Conservation (phyloP, 2,113 vertebrate species). For the Caranx ignobilis region DNA sequence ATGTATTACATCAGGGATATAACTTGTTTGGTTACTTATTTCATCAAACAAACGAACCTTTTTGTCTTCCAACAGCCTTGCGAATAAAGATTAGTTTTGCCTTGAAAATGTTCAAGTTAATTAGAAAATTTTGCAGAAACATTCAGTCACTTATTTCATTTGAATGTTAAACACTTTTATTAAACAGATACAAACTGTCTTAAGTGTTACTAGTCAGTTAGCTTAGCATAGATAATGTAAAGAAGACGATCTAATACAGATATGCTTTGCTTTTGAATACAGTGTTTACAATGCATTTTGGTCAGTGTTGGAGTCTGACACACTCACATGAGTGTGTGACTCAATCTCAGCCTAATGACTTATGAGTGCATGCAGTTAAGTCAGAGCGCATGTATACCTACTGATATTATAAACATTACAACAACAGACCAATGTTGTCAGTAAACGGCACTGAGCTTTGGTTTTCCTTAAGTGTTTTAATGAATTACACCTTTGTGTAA, state of each 20-base stretch:
- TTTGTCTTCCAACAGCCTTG: background rate
- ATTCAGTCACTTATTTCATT: background rate
- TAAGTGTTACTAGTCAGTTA: background rate
- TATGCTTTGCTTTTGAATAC: background rate
- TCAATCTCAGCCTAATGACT: background rate
- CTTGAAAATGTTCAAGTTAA: background rate
- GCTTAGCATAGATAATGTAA: background rate
- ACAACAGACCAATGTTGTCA: too few relatives aligned
- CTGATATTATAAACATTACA: background rate
- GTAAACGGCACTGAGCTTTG: background rate
- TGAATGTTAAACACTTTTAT: background rate
- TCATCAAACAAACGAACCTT: background rate
- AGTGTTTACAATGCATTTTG: background rate
- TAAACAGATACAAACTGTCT: background rate
- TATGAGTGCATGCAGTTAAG: background rate
- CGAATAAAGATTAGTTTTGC: background rate
- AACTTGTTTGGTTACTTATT: background rate
- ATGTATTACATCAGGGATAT: background rate
- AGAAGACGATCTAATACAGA: background rate
- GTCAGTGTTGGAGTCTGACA: too few relatives aligned
- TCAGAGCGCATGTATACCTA: background rate
- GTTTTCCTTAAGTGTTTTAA: background rate
- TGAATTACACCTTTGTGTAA: background rate
- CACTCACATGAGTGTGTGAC: background rate
- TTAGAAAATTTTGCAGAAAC: background rate